Conservation (phyloP, 2,888 invertebrate genomes). For the Bombylius discolor region DNA sequence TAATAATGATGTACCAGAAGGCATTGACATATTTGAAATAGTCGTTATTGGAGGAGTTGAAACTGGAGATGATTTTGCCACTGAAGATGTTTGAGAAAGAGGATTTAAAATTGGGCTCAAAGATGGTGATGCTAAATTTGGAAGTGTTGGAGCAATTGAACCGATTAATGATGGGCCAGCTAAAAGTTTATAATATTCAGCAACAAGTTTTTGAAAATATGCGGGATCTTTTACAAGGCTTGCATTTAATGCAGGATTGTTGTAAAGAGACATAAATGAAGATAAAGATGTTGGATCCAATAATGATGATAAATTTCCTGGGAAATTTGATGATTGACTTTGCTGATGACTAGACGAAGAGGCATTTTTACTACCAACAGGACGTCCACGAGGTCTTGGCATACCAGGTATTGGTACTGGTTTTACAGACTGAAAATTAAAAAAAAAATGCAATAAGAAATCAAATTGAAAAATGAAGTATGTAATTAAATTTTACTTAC, state of each 20-base stretch:
- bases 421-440: not conserved
- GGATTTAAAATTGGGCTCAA: slow-evolving; percentile 12
- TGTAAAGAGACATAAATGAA: slow-evolving; percentile 18
- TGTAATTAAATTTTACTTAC: not conserved
- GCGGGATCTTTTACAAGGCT: slow-evolving; percentile 15
- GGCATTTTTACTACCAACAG: slow-evolving; percentile 18
- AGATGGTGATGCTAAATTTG: slow-evolving; percentile 8
- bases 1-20: not conserved
- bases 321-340: slow-evolving; percentile 7
- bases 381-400: slow-evolving; percentile 18
- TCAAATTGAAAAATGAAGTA: not conserved
- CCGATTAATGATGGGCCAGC: slow-evolving; percentile 12
- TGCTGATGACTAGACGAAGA: slow-evolving; percentile 11
- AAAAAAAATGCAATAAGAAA: not conserved
- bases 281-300: slow-evolving; percentile 13
- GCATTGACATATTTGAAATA: not conserved
- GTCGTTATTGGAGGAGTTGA: slow-evolving; percentile 9
- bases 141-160: slow-evolving; percentile 10
- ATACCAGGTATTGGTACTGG: slow-evolving; percentile 19
- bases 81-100: slow-evolving; percentile 14
- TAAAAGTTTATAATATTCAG: slow-evolving; percentile 20
- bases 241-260: slow-evolving; percentile 12
- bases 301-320: slow-evolving; percentile 11
- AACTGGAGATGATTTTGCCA: not conserved
- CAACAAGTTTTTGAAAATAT: slow-evolving; percentile 17